These are phyloP conservation scores for Chiridota heheva DNA, from an alignment of 35 echinoderm and acorn worm genomes.

Conservation along the genomic window DNA sequence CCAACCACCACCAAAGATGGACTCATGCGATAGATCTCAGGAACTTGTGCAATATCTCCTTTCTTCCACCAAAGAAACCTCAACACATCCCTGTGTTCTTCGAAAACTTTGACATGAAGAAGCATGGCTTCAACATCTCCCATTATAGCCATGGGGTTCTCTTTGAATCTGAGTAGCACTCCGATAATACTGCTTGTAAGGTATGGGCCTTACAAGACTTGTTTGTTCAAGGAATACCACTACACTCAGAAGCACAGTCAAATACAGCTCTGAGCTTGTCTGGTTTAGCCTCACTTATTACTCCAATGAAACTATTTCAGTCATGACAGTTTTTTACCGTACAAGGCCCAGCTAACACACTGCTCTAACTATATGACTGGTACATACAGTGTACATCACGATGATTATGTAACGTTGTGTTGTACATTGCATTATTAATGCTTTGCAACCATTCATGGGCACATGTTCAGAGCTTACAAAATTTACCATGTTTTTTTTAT, in stretches of 20 bases:
- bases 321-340: too few relatives aligned
- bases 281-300: slow-evolving; percentile 27
- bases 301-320: too few relatives aligned
- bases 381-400: too few relatives aligned
- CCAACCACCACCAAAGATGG: slow-evolving; percentile 36
- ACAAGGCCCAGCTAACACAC: too few relatives aligned
- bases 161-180: slow-evolving; percentile 37
- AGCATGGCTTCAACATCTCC: slow-evolving; percentile 48
- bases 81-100: slow-evolving; percentile 15
- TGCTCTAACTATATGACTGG: too few relatives aligned
- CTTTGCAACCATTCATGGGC: too few relatives aligned
- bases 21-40: slow-evolving; percentile 34
- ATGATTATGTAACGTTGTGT: too few relatives aligned
- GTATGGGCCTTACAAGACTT: slow-evolving; percentile 42
- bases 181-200: slow-evolving; percentile 37
- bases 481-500: too few relatives aligned
- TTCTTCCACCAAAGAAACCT: slow-evolving; percentile 55
- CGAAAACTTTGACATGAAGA: slow-evolving; percentile 37
- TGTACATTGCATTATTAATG: too few relatives aligned
- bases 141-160: slow-evolving; percentile 20
- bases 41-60: not conserved
- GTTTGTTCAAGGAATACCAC: slow-evolving; percentile 43
- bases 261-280: slow-evolving; percentile 46
- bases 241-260: slow-evolving; percentile 46
- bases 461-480: too few relatives aligned